Evolutionary conservation across 1,140 invertebrate species (phyloP).

Genomic region (Trichonephila clavata): DNA sequence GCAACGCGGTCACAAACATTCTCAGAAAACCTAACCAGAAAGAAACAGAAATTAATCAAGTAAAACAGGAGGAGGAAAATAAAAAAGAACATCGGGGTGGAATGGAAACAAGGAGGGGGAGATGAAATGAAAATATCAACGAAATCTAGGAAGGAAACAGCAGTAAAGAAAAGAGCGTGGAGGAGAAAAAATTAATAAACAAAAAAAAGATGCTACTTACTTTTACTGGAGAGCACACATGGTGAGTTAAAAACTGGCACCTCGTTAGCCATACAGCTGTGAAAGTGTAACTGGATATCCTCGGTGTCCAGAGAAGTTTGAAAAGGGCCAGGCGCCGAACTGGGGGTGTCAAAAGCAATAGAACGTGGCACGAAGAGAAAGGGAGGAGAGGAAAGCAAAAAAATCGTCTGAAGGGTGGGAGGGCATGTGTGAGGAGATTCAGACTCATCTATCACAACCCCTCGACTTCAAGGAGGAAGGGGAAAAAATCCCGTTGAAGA

Average conservation of each 20-base stretch:
- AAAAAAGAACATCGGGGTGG: not conserved
- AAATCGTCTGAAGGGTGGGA: constrained; percentile 38
- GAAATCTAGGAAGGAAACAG: constrained; percentile 54
- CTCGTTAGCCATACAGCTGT: constrained; percentile 75
- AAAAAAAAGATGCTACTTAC: constrained; percentile 67
- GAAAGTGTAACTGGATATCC: constrained; percentile 70
- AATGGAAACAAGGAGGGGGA: not conserved
- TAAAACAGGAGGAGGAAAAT: constrained; percentile 37
- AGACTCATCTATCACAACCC: constrained; percentile 69
- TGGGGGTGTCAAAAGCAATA: constrained; percentile 73
- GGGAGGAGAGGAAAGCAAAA: constrained; percentile 6
- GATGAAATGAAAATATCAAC: constrained; percentile 42
- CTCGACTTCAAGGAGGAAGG: constrained; percentile 28
- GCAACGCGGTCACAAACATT: constrained; percentile 28
- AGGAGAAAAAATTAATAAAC: constrained; percentile 3
- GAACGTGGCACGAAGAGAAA: constrained; percentile 61
- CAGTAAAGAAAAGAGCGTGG: not conserved
- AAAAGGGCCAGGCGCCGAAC: constrained; percentile 73
- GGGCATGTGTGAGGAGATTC: constrained; percentile 64
- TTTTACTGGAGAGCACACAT: constrained; percentile 54
- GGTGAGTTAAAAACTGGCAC: constrained; percentile 70
- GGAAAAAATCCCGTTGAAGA: constrained; percentile 10
- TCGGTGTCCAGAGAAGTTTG: constrained; percentile 51
- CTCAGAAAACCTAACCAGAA: constrained; percentile 34
- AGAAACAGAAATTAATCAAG: constrained; percentile 60